phyloP scores from a whole-genome alignment of 2,888 invertebrate genomes.

The Ariolimax columbianus region DNA sequence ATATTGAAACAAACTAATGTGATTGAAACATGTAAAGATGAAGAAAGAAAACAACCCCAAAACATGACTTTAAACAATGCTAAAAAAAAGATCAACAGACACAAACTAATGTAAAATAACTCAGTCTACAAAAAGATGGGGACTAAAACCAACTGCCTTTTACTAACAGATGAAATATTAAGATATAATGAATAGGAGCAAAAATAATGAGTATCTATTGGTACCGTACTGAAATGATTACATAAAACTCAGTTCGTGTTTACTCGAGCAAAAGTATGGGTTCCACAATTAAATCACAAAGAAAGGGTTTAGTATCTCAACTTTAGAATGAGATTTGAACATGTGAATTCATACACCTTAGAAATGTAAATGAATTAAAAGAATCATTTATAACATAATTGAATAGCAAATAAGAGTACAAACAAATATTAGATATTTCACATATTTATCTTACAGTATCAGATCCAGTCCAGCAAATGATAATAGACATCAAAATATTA shows the following conservation, averaged over 20 bases:
- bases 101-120: not conserved
- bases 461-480: conserved; percentile 44
- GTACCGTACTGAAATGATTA: conserved; percentile 17
- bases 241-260: too few species aligned
- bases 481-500: not conserved
- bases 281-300: not conserved
- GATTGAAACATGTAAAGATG: not conserved
- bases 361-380: not conserved
- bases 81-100: not conserved
- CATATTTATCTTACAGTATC: conserved; percentile 30
- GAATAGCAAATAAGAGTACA: not conserved
- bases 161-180: not conserved
- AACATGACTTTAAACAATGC: too few species aligned
- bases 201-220: conserved; percentile 46
- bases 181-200: not conserved
- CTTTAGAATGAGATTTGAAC: not conserved
- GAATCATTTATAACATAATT: not conserved
- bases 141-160: not conserved
- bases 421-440: not conserved
- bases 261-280: too few species aligned
- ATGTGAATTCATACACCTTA: not conserved
- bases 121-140: too few species aligned
- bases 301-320: not conserved
- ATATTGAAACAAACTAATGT: too few species aligned
- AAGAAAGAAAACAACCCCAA: not conserved